Evolutionary conservation across 1,140 invertebrate species (phyloP).

Genomic region (Polypedilum vanderplanki): DNA sequence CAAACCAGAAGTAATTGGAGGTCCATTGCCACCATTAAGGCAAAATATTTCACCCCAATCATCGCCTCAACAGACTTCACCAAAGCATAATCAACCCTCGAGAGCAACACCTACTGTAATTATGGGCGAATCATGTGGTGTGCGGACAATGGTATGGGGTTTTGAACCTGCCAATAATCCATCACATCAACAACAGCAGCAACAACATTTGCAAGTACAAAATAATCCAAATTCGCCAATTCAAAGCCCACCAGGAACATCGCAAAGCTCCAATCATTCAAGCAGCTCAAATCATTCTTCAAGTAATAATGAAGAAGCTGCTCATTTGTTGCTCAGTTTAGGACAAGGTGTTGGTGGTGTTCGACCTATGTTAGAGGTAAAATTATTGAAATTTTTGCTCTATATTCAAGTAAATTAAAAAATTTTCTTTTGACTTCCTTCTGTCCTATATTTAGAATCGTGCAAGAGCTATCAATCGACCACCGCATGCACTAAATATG

Average conservation of each 20-base stretch:
- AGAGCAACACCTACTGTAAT: constrained; percentile 77
- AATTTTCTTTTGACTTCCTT: neutral
- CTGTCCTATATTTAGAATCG: constrained; percentile 30
- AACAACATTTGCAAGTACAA: constrained; percentile 36
- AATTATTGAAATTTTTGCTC: neutral
- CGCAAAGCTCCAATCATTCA: constrained; percentile 25
- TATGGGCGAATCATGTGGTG: constrained; percentile 84
- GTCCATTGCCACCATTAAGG: constrained; percentile 46
- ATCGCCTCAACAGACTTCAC: constrained; percentile 52
- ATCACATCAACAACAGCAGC: constrained; percentile 42
- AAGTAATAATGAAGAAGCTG: constrained; percentile 67
- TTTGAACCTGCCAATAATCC: constrained; percentile 48
- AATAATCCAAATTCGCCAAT: constrained; percentile 46
- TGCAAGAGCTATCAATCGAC: constrained; percentile 40
- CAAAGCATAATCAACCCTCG: constrained; percentile 52
- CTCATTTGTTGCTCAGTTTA: constrained; percentile 72
- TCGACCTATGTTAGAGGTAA: constrained; percentile 24
- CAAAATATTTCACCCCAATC: constrained; percentile 46
- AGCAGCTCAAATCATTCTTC: constrained; percentile 34
- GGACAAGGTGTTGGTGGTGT: constrained; percentile 54
- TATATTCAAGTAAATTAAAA: neutral
- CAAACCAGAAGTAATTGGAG: constrained; percentile 70
- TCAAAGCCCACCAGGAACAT: constrained; percentile 36
- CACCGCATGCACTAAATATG: constrained; percentile 67
- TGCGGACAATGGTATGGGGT: constrained; percentile 82